Percentiles rank a stretch among this genome's conserved stretches.
Conservation (phyloP, 1,140 invertebrate species). For the Littorina saxatilis region DNA sequence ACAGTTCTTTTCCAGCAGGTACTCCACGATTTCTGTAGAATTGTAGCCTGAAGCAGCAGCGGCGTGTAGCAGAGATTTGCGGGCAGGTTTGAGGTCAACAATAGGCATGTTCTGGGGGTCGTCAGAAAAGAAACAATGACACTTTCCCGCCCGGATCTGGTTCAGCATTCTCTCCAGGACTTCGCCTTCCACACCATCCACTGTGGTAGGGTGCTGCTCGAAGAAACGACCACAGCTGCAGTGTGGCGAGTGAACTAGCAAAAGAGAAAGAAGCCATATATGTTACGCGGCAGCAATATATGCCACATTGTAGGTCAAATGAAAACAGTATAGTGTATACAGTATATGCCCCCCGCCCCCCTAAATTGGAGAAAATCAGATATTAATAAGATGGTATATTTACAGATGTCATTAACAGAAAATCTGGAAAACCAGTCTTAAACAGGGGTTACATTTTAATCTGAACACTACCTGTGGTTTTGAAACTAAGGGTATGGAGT, state of each 20-base stretch:
- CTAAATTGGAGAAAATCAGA: background rate
- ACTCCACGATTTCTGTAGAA: constrained; percentile 27
- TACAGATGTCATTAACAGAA: no score
- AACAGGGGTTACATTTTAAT: no score
- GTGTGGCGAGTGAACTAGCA: constrained; percentile 1
- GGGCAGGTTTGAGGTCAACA: background rate
- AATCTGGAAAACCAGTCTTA: no score
- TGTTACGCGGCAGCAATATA: background rate
- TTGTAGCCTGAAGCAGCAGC: constrained; percentile 31
- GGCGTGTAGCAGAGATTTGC: constrained; percentile 31
- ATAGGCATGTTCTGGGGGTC: constrained; percentile 11
- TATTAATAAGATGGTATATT: background rate
- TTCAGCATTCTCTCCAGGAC: constrained; percentile 25
- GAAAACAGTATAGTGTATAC: background rate
- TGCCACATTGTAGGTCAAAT: background rate
- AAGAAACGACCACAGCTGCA: constrained; percentile 50
- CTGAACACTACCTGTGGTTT: no score
- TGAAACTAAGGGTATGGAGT: no score
- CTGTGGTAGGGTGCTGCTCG: constrained; percentile 46
- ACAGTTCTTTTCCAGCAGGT: constrained; percentile 16
- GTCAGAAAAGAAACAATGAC: constrained; percentile 35
- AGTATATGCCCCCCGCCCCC: background rate
- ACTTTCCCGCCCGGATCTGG: constrained; percentile 31
- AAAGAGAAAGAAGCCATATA: background rate
- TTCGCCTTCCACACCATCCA: constrained; percentile 39